Base-by-base conservation (phyloP, 2,797 vertebrate species). In the Sparus aurata region DNA sequence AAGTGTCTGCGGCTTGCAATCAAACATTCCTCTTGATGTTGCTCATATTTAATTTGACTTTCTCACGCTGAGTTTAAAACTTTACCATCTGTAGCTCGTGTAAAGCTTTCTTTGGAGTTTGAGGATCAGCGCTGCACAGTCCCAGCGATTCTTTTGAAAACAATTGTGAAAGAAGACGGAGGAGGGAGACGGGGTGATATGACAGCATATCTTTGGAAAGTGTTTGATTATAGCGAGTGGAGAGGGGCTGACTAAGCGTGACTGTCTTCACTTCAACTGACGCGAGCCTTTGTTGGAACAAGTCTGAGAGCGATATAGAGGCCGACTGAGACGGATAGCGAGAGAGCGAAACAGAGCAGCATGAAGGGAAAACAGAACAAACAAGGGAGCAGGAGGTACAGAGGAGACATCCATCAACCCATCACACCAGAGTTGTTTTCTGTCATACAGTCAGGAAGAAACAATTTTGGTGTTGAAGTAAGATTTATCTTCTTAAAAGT, bases 161-260 rank as follows among this genome's bases (percentile, higher is more conserved):
- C 53, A 75, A 45, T 25, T 38, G 61, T 54, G 16, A 64, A 61
- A 47, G 27, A 61, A 55, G 22, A 80, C 47, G 62, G 69, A 71
- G 43, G 70, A 66, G 67, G 58, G 71, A 78, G 61, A 16, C 43
- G 6, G 63, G 13, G 45, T 25, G 34, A 82, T 73, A 78, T 90
- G 89, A 88, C 87, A 89, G 91, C 66, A 57, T 47, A 65, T 84
- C 87, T 89, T 79, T 67, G 80, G 79, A 74, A 86, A 87, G 88
- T 62, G 65, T 93, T 89, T 91, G 83, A 90, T 90, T 84, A 64
- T 46, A 58, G 73, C 20, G 73, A 83, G 75, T 9, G 49, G 79
- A 78, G 70, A 84, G 66, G 70, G 69, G 87, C 85, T 83, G 83
- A 91, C 75, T 85, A 49, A 85, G 86, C 80, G 73, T 71, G 67